phyloP scores from a whole-genome alignment of 2,888 invertebrate genomes.

The Frankliniella fusca region DNA sequence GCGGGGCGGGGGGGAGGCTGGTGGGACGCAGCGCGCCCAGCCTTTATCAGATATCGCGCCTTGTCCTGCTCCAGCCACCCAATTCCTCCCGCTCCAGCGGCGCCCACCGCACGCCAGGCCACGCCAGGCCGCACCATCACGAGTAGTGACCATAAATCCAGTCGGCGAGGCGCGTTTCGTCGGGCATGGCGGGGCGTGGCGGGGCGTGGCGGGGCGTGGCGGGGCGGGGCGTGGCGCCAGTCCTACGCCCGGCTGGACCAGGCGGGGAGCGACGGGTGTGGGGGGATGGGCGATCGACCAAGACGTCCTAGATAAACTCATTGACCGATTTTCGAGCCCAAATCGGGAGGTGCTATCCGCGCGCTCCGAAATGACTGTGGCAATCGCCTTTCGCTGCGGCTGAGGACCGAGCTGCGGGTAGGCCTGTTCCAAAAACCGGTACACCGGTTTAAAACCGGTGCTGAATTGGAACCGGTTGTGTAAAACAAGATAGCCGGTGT shows the following conservation, averaged over 20 bases:
- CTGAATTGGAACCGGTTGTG: too few species aligned
- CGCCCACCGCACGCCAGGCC: not conserved
- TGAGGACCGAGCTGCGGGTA: not conserved
- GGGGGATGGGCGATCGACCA: not conserved
- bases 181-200: too few species aligned
- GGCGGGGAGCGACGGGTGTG: not conserved
- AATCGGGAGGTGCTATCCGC: not conserved
- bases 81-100: too few species aligned
- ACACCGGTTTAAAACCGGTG: too few species aligned
- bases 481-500: too few species aligned
- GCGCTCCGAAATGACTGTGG: not conserved
- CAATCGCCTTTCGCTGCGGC: not conserved
- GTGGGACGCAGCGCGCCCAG: not conserved
- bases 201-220: too few species aligned
- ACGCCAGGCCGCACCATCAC: not conserved
- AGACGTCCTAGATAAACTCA: constrained; percentile 15
- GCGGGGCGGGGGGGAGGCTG: not conserved
- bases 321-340: constrained; percentile 1
- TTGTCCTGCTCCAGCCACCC: not conserved
- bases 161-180: not conserved
- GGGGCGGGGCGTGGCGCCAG: too few species aligned
- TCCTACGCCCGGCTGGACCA: too few species aligned
- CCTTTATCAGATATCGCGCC: constrained; percentile 14
- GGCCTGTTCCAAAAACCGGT: too few species aligned
- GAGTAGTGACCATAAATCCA: constrained; percentile 12